Evolutionary conservation across 2,797 vertebrate species (phyloP), one percentile per base, ranked within the genome.

Genomic region (Channa striata): DNA sequence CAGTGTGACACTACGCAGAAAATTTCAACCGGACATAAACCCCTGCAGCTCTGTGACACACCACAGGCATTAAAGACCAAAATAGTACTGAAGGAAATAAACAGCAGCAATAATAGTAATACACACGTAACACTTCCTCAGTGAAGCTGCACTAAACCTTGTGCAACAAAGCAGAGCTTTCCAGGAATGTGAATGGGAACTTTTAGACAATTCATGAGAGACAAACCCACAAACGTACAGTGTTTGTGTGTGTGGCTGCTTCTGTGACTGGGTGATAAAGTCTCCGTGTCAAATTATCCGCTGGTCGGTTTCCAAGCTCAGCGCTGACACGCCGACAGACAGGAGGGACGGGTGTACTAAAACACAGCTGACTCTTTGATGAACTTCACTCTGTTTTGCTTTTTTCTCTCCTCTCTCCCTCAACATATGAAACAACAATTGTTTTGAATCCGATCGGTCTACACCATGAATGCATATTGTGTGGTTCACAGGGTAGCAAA

Each of bases 281-380:
- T 72, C 58, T 70, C 56, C 1, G 19, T 81, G 66, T 73, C 78
- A 60, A 72, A 74, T 82, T 58, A 51, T 74, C 59, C 40, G 57
- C 72, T 72, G 79, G 73, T 68, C 37, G 51, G 6, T 47, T 63
- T 82, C 80, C 66, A 70, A 42, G 51, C 62, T 70, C 6, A 1
- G 33, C 43, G 17, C 39, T 54, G 63, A 83, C 62, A 80, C 63
- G 47, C 14, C 62, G 72, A 73, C 68, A 76, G 79, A 56, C 52
- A 50, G 74, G 49, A 61, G 73, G 21, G 30, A 65, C 53, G 21
- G 11, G 34, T 3, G 47, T 20, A 30, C 6, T 30, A 64, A 81
- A 69, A 75, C 57, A 46, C 8, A 17, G 17, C 50, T 34, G 73
- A 81, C 62, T 80, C 42, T 57, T 64, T 62, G 1, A 50, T 69